Conservation (phyloP, 2,797 vertebrate genomes). For the Decapterus maruadsi region DNA sequence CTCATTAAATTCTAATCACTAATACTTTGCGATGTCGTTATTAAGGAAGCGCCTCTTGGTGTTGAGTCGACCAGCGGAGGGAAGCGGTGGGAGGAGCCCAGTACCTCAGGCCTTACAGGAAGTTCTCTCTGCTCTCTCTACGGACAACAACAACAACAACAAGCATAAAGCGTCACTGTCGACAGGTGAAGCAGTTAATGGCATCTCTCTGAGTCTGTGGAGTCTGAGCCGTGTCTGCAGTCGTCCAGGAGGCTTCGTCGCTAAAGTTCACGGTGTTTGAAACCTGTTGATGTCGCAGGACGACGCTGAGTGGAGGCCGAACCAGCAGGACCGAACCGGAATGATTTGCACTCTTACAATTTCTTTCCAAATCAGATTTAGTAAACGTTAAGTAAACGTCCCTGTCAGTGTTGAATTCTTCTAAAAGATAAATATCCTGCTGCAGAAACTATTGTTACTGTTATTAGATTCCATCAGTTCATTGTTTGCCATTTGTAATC, state of each 20-base stretch:
- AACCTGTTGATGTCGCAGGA: too few relatives aligned
- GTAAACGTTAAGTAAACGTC: too few relatives aligned
- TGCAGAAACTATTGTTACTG: too few relatives aligned
- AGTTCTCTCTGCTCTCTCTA: constrained; percentile 59
- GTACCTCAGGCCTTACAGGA: constrained; percentile 68
- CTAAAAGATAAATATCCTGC: too few relatives aligned
- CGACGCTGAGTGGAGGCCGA: too few relatives aligned
- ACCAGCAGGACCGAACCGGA: too few relatives aligned
- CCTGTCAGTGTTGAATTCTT: too few relatives aligned
- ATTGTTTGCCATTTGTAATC: too few relatives aligned
- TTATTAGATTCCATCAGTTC: too few relatives aligned
- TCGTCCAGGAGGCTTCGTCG: background rate
- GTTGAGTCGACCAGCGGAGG: constrained; percentile 52
- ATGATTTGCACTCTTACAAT: too few relatives aligned
- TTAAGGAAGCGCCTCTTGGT: constrained; percentile 46
- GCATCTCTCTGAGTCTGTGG: background rate
- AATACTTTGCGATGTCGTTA: constrained; percentile 6
- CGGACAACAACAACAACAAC: constrained; percentile 34
- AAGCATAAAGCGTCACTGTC: constrained; percentile 52
- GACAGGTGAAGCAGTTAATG: background rate
- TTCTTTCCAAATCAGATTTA: too few relatives aligned
- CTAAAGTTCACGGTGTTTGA: background rate
- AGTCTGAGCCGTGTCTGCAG: background rate
- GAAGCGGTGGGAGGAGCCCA: constrained; percentile 11
- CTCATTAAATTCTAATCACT: constrained; percentile 51